Evolutionary conservation across 2,888 invertebrate species (phyloP).

Genomic region (Incurvaria masculella): DNA sequence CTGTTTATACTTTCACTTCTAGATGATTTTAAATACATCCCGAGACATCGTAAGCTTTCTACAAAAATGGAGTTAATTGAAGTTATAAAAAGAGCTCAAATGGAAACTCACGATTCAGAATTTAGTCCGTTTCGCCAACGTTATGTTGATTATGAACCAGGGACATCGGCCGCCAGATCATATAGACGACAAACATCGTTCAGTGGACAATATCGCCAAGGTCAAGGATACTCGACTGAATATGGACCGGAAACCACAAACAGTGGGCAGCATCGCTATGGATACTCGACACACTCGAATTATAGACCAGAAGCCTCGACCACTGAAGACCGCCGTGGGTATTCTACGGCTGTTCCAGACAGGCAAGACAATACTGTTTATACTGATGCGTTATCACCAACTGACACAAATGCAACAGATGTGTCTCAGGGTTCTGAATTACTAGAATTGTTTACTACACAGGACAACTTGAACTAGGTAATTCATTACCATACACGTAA

Average conservation of each 20-base stretch:
- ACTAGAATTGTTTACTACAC: constrained; percentile 19
- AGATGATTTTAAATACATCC: constrained; percentile 20
- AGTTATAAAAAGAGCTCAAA: constrained; percentile 21
- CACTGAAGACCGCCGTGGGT: constrained; percentile 18
- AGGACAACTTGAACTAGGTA: constrained; percentile 12
- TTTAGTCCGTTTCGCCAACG: constrained; percentile 19
- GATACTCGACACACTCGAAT: constrained; percentile 18
- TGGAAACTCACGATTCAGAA: constrained; percentile 18
- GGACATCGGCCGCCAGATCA: constrained; percentile 20
- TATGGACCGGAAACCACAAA: constrained; percentile 16
- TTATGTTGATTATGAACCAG: constrained; percentile 20
- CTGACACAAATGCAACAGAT: constrained; percentile 21
- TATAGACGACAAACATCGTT: constrained; percentile 19
- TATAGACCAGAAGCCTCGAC: constrained; percentile 19
- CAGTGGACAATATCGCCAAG: constrained; percentile 20
- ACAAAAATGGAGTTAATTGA: constrained; percentile 21
- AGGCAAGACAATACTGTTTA: constrained; percentile 19
- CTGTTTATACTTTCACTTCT: constrained; percentile 20
- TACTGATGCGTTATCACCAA: constrained; percentile 20
- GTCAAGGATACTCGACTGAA: constrained; percentile 19
- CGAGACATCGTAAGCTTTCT: constrained; percentile 21
- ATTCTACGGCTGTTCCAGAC: constrained; percentile 19
- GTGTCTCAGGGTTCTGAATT: constrained; percentile 20
- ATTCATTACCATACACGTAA: constrained; percentile 17
- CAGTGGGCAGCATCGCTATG: constrained; percentile 19